Base-by-base conservation (phyloP, 1,140 invertebrate species). In the Brachionus asplanchnoidis region DNA sequence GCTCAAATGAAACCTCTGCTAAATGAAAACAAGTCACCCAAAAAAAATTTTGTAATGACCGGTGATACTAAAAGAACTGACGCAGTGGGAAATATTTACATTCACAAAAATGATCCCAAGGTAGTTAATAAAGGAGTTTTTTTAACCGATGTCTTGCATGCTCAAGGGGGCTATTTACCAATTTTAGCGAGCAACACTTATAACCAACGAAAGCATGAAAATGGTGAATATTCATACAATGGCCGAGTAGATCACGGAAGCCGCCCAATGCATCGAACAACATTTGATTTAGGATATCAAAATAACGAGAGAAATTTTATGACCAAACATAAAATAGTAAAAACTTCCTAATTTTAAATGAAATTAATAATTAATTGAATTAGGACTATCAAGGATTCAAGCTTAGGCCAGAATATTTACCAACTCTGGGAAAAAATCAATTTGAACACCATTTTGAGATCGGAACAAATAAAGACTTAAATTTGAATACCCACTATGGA, bases 71-170 rank as follows among this genome's bases (percentile, higher is more conserved):
- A 77, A 32, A 32, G 44, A 77, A 77, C 73, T 14, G 73, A 77
- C 26, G 20, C 17, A 46, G 8, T 77, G 12, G 73, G 73, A 26
- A 50, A 46, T 40, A 65, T 82, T 65, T 82, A 82, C 26, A 40
- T 68, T 17, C 40, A 82, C 79, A 68, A 60, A 65, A 82, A 82
- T 82, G 79, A 82, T 17, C 79, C 79, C 1, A 82, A 60, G 26
- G 32, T 42, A 36, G 40, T 82, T 32, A 82, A 82, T 65, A 60
- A 68, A 60, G 79, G 79, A 12, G 36, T 65, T n/a, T 23, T 65
- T 42, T 40, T 82, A 9, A 46, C 65, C 28, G 12, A 60, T 68
- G 79, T 82, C 3, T 1, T 17, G 40, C 53, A 82, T 32, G 50
- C 79, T 42, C 79, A 82, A 65, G 79, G 79, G 7, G 53, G 53